A percentile compares a stretch with the other conserved stretches of the same genome.
Evolutionary conservation across 2,797 vertebrate species (phyloP).

Genomic region (Sternotherus odoratus): DNA sequence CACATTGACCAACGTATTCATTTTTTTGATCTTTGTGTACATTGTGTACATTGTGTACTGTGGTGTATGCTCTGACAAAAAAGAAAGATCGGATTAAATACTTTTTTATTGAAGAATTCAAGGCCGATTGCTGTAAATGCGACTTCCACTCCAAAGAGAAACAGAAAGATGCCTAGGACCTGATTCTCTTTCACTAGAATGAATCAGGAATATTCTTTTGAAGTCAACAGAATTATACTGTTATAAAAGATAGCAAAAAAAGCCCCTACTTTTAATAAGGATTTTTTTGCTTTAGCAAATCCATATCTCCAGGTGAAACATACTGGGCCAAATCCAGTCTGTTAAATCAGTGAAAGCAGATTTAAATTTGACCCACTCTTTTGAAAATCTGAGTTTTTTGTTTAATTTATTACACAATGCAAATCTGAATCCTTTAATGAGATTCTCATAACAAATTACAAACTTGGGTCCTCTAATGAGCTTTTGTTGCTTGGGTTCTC

Average conservation of each 20-base stretch:
- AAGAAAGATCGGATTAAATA: background rate
- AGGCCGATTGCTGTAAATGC: background rate
- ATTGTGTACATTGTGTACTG: background rate
- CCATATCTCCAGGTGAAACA: constrained; percentile 69
- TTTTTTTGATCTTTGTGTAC: background rate
- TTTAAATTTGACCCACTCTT: background rate
- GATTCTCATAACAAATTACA: background rate
- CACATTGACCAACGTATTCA: background rate
- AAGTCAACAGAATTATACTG: constrained; percentile 59
- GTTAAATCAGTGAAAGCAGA: constrained; percentile 27
- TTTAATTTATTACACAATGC: background rate
- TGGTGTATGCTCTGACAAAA: background rate
- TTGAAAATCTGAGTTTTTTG: accelerated
- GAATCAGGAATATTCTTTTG: constrained; percentile 42
- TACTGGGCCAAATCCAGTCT: constrained; percentile 65
- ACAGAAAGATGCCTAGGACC: constrained; percentile 3
- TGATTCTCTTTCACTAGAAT: background rate
- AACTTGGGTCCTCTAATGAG: background rate
- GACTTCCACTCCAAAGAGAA: accelerated
- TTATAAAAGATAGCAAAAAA: constrained; percentile 60
- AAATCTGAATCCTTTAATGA: background rate
- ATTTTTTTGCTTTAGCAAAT: constrained; percentile 60
- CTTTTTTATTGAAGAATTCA: background rate
- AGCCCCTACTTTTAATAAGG: constrained; percentile 65
- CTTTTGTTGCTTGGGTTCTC: background rate